Percentiles rank a stretch among this genome's conserved stretches.
phyloP scores from a whole-genome alignment of 2,797 vertebrate genomes.

The Fundulus diaphanus region DNA sequence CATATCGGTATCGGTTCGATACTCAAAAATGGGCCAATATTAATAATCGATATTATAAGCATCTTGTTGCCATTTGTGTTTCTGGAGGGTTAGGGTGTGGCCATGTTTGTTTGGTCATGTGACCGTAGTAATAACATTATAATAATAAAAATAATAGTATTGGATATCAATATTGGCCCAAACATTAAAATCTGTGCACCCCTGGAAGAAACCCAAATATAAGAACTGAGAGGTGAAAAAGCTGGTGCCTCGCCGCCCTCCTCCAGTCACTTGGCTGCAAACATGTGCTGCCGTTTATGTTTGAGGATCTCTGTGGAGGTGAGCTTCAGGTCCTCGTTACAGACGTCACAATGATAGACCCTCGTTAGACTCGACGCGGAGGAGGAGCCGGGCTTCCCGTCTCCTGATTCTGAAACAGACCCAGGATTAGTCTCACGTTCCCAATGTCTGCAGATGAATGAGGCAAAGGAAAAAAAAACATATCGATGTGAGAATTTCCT shows the following conservation, averaged over 20 bases:
- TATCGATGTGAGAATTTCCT: conserved; percentile 12
- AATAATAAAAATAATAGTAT: too few species aligned
- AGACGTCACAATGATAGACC: conserved; percentile 85
- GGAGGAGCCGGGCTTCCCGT: conserved; percentile 7
- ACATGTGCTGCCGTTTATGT: conserved; percentile 87
- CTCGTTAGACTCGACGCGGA: conserved; percentile 75
- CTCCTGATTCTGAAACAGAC: conserved; percentile 41
- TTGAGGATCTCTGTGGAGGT: conserved; percentile 91
- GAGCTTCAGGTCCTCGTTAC: conserved; percentile 83
- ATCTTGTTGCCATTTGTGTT: too few species aligned
- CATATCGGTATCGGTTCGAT: too few species aligned
- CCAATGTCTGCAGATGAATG: not conserved
- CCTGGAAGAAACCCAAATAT: not conserved
- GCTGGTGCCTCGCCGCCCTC: not conserved
- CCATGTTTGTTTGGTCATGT: too few species aligned
- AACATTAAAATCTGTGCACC: too few species aligned
- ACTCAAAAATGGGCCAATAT: too few species aligned
- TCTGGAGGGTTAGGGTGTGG: too few species aligned
- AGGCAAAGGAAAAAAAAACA: not conserved
- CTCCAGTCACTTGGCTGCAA: conserved; percentile 50
- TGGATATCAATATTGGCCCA: too few species aligned
- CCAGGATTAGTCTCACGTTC: not conserved
- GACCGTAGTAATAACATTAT: too few species aligned
- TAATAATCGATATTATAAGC: too few species aligned
- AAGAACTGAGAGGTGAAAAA: too few species aligned